Evolutionary conservation across 2,888 invertebrate species (phyloP), one percentile per base, ranked within the genome.

Genomic region (Dynastes hyllus): DNA sequence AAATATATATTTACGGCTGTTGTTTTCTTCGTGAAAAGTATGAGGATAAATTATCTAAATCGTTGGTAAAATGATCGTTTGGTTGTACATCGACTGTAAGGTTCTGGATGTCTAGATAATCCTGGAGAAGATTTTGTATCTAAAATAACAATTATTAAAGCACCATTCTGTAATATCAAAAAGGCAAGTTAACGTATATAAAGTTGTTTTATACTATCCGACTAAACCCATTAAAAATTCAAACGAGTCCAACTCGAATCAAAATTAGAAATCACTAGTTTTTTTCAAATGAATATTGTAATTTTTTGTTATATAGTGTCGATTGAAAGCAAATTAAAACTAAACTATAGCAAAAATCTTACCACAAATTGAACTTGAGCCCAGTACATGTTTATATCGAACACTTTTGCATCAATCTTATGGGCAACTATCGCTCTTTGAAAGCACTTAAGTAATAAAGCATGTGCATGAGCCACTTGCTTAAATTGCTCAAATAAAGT

Each of bases 291-390:
- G 22, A 22, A 22, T 37, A 5, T 37, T 37, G 32, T 37, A 37
- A 37, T 37, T 37, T 32, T 32, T 32, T 2, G 32, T 32, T 32
- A 32, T 4, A 4, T 32, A 32, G 32, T 32, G 2, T 37, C 5
- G 0, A 37, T 4, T 4, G 32, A 37, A 37, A 37, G 5, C 32
- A 37, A 37, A 37, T 37, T 37, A 37, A 37, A 37, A 37, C 32
- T 37, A 77, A 51, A 73, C 9, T 22, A 5, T n/a, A 76, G 6
- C 32, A 58, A 32, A 16, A n/a, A 40, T 16, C 93, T 90, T 90
- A 97, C 96, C 85, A 96, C 96, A 87, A 94, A 93, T 88, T 98
- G 97, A 53, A 97, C 95, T 84, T 96, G 95, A 61, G 94, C 93
- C 97, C 97, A 98, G 83, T 96, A 96, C 87, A 96, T 95, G 55